phyloP scores from a whole-genome alignment of 2,113 vertebrate genomes.

The Recurvirostra avosetta region DNA sequence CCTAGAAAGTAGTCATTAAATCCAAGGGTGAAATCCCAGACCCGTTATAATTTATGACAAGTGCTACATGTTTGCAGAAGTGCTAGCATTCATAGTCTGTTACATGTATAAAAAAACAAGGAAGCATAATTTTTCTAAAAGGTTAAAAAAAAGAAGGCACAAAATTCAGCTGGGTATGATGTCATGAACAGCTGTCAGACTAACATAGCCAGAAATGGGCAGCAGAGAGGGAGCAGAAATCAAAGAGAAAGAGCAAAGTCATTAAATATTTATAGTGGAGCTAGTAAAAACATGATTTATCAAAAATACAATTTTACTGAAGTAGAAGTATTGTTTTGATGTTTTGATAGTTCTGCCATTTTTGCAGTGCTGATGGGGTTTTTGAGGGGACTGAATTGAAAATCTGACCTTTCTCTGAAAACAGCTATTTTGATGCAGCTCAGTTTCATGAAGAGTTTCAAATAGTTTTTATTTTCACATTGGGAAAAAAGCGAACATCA shows the following conservation, averaged over 20 bases:
- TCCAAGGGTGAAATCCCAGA: not conserved
- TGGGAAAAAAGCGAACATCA: not conserved
- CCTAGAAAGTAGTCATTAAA: not conserved
- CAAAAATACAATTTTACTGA: not conserved
- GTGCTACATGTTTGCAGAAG: not conserved
- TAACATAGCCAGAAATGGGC: not conserved
- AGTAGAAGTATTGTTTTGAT: not conserved
- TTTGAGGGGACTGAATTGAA: not conserved
- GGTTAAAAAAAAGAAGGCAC: not conserved
- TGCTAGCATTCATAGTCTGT: not conserved
- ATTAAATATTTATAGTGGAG: not conserved
- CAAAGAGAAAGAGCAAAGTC: not conserved
- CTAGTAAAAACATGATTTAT: not conserved
- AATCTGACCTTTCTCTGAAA: slow-evolving; percentile 4
- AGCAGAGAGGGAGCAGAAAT: not conserved
- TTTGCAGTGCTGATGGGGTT: not conserved
- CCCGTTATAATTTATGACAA: not conserved
- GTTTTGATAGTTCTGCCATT: not conserved
- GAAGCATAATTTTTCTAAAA: not conserved
- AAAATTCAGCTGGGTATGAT: not conserved
- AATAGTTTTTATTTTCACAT: not conserved
- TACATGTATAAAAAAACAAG: not conserved
- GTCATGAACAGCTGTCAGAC: not conserved
- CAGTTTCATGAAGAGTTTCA: not conserved
- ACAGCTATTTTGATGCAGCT: not conserved